Base-by-base conservation (phyloP, 2,888 invertebrate genomes). In the Liposcelis brunnea region DNA sequence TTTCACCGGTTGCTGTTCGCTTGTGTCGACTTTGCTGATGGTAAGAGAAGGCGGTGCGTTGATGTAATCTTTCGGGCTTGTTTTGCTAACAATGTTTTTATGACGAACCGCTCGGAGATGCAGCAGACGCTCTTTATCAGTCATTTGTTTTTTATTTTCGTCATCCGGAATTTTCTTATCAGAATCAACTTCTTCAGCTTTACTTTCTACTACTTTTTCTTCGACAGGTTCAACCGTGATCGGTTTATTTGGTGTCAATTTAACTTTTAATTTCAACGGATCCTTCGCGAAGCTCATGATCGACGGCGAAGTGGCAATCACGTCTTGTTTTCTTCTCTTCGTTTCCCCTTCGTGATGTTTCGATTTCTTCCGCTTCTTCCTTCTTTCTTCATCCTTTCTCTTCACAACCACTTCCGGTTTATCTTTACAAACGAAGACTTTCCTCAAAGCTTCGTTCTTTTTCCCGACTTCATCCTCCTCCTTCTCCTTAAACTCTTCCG, bases 281-380 rank as follows among this genome's bases (percentile, higher is more conserved):
- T 40, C 19, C 16, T 40, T 40, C 15, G 16, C 40, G 18, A 40
- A 16, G 19, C 40, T 40, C 12, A 40, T 5, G 6, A 40, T 40
- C 4, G 40, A 8, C 15, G 40, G 40, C 5, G 40, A 14, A 6
- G 40, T 19, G 6, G 19, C 12, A 6, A 6, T 7, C 11, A 6
- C 6, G 6, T 40, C 40, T 6, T 8, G n/a, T 21, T 40, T 40
- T 21, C 40, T 14, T 19, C 11, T 40, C 40, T 40, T 40, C 6
- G 19, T 18, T 16, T 40, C 40, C 7, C 40, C 19, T 40, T 40
- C 40, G 19, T 40, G 40, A 21, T 40, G 40, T 19, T 40, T 40
- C 19, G 40, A 40, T 11, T 40, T 40, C 19, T 40, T 40, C 19
- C 40, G 16, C 11, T 40, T 40, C 19, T 40, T 40, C 19, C 19